Base-by-base conservation (phyloP, 2,888 invertebrate genomes). In the Formica aserva region DNA sequence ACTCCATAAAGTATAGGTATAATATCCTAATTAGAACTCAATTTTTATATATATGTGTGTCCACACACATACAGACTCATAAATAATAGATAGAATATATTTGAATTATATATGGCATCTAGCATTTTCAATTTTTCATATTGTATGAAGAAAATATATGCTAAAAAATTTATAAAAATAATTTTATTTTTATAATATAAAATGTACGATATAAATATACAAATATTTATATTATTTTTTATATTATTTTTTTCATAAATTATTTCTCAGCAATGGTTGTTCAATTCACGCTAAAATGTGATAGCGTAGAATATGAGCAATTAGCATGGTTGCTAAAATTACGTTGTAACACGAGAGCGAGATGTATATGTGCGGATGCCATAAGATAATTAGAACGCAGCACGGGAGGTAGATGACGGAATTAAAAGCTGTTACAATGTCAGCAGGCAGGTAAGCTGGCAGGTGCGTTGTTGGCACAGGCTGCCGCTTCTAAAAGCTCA, bases 401-500 rank as follows among this genome's bases (percentile, higher is more conserved):
- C 26, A 45, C 32, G 52, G 13, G 32, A 78, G 29, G 41, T 71
- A 41, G 41, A 60, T 71, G 57, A 77, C 69, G 55, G 22, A 72
- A 80, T 80, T 80, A 72, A 80, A 60, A 80, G 45, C 74, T 22
- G 60, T 71, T 80, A 45, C 45, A 55, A 71, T 72, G 72, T 72
- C 26, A 80, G 78, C 45, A 45, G 45, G 13, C 35, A 80, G 72
- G 18, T 80, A 80, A 80, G 41, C 32, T 80, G 72, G 72, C 71
- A 52, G 52, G 78, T 26, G 41, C 57, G 71, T 29, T 57, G 55
- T 67, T 76, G 69, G 55, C 69, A 38, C 63, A 65, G 26, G 63
- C 63, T 38, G 87, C 63, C 26, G 82, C 67, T 85, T 69, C 32
- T 22, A 38, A 71, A 78, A 57, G 48, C 69, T 85, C 81, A 81